Base-by-base conservation (phyloP, 2,888 invertebrate genomes). In the Drosophila testacea region DNA sequence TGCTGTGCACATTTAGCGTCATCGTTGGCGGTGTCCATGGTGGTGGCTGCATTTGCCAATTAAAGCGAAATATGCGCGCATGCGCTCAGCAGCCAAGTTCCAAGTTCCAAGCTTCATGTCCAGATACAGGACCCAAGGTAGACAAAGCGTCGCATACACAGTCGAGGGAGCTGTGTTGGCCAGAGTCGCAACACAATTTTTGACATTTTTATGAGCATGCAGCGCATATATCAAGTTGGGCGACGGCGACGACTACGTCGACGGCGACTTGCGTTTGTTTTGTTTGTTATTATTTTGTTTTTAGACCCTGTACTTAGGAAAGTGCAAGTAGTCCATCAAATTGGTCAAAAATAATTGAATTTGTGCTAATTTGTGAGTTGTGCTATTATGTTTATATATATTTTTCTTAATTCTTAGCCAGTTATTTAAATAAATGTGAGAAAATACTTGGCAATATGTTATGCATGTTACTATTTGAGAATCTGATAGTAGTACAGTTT, bases 201-300 rank as follows among this genome's bases (percentile, higher is more conserved):
- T 91, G 91, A 91, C 91, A 91, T 91, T 91, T 91, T 91, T 91
- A 91, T 91, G 91, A 90, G 88, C 86, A 79, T 79, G 71, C 79
- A 78, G 81, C 84, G 79, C 91, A 90, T 91, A 91, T 90, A 90
- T 91, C 88, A 91, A 90, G 81, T 90, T 83, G 77, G 81, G 62
- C 69, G 76, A 77, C 76, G 62, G 64, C 64, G 55, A 62, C 68
- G 76, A 75, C 32, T 4, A 32, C 72, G 61, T 61, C 61, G 46
- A 55, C 77, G 51, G 66, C 62, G 60, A 73, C 77, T 77, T 66
- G 60, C 55, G 66, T 70, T 77, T 77, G 73, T 66, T 69, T 79
- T 71, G 36, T 59, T 52, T 68, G 65, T 39, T 41, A 36, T 48
- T 61, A 10, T 47, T 61, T 42, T 22, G 27, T 48, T 51, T 56